Conservation (phyloP, 2,888 invertebrate species). For the Dexiosoma caninum region DNA sequence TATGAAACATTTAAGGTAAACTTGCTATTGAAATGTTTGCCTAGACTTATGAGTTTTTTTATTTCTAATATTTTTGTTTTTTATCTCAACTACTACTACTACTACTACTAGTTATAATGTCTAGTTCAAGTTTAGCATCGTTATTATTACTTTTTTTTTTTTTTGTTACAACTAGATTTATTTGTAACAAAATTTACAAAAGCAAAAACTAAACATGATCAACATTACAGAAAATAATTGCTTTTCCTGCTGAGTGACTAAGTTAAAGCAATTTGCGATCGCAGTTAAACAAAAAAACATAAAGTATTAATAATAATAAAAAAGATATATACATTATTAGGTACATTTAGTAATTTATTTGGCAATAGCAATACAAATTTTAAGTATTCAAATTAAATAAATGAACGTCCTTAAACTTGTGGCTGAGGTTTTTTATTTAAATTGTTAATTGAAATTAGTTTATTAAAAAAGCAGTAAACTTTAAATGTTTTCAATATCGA, state of each 20-base stretch:
- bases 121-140: slow-evolving; percentile 56
- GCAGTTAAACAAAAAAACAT: neutral
- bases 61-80: slow-evolving; percentile 1
- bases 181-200: slow-evolving; percentile 25
- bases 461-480: neutral
- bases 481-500: neutral
- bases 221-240: slow-evolving; percentile 56
- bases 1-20: slow-evolving; percentile 45
- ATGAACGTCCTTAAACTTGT: slow-evolving; percentile 14
- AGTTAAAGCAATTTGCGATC: slow-evolving; percentile 52
- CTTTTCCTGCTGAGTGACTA: slow-evolving; percentile 60
- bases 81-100: no score
- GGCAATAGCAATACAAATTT: neutral
- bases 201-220: slow-evolving; percentile 30
- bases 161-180: slow-evolving; percentile 18
- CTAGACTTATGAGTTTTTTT: slow-evolving; percentile 31
- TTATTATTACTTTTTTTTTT: neutral
- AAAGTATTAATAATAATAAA: neutral
- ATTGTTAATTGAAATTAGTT: neutral
- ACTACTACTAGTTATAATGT: slow-evolving; percentile 29
- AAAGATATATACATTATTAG: neutral
- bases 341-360: slow-evolving; percentile 6
- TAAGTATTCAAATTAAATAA: neutral
- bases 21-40: slow-evolving; percentile 52
- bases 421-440: neutral